These are phyloP conservation scores for Drosophila novamexicana DNA, from an alignment of 1,140 invertebrate species.

Conservation along the genomic window DNA sequence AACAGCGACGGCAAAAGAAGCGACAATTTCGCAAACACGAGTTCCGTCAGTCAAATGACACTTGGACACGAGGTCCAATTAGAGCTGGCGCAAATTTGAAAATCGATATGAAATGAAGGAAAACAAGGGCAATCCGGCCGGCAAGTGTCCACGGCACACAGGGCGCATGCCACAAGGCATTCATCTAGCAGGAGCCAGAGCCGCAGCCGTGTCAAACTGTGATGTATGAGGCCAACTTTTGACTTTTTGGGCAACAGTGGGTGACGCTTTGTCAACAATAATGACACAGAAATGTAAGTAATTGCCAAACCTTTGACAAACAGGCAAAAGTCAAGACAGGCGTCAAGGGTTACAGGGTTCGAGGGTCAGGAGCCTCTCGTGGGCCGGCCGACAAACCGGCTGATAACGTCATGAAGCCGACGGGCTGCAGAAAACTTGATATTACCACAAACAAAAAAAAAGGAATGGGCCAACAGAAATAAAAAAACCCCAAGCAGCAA, in stretches of 20 bases:
- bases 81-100: slow-evolving; percentile 55
- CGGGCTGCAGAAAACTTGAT: slow-evolving; percentile 30
- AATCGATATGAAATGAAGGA: slow-evolving; percentile 80
- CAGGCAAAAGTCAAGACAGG: slow-evolving; percentile 27
- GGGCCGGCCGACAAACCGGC: slow-evolving; percentile 7
- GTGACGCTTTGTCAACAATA: slow-evolving; percentile 43
- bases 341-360: slow-evolving; percentile 13
- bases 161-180: slow-evolving; percentile 33
- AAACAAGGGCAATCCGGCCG: slow-evolving; percentile 53
- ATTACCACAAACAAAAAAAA: slow-evolving; percentile 19
- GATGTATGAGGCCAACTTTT: slow-evolving; percentile 69
- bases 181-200: neutral
- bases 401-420: slow-evolving; percentile 43
- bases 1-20: slow-evolving; percentile 45
- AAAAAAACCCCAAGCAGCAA: slow-evolving; percentile 26
- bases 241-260: slow-evolving; percentile 33
- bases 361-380: neutral
- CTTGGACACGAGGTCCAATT: slow-evolving; percentile 72
- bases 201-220: slow-evolving; percentile 39
- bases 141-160: slow-evolving; percentile 41
- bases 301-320: slow-evolving; percentile 64
- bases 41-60: slow-evolving; percentile 74
- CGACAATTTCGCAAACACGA: slow-evolving; percentile 71
- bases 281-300: slow-evolving; percentile 60
- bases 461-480: slow-evolving; percentile 10